A percentile compares a stretch with the other conserved stretches of the same genome.
Evolutionary conservation across 2,113 vertebrate species (phyloP).

Genomic region (Conger conger): DNA sequence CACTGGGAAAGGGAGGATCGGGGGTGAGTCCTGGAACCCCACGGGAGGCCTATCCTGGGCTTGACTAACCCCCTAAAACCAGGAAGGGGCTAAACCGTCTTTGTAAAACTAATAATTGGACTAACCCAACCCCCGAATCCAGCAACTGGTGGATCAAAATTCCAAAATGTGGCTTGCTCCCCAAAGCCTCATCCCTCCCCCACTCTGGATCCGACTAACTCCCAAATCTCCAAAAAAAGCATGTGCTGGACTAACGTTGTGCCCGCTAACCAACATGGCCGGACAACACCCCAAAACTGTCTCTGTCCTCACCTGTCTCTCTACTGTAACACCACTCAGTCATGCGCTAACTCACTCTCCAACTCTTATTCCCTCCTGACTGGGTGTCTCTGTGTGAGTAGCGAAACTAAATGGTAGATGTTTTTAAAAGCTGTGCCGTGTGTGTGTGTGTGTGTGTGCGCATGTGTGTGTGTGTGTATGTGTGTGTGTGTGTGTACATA

Average conservation of each 20-base stretch:
- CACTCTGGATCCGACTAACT: neutral
- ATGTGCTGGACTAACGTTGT: neutral
- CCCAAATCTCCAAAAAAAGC: neutral
- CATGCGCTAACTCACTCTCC: neutral
- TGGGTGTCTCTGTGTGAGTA: neutral
- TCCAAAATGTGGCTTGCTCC: neutral
- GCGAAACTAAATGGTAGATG: neutral
- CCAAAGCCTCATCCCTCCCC: neutral
- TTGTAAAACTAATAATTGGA: neutral
- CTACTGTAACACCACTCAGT: neutral
- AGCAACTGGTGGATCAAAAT: neutral
- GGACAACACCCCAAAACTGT: neutral
- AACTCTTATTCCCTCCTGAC: neutral
- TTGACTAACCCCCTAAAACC: constrained; percentile 29
- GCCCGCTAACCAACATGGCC: neutral
- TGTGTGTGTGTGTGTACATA: neutral
- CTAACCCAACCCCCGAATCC: no score
- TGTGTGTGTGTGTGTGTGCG: neutral
- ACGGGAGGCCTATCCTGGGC: constrained; percentile 21
- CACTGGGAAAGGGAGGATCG: constrained; percentile 41
- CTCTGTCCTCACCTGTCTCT: neutral
- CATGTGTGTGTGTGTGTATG: neutral
- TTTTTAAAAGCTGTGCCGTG: neutral
- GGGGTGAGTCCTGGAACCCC: constrained; percentile 62
- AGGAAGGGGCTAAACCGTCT: neutral